Evolutionary conservation across 2,888 invertebrate genomes (phyloP).

Genomic region (Miltochrista miniata): DNA sequence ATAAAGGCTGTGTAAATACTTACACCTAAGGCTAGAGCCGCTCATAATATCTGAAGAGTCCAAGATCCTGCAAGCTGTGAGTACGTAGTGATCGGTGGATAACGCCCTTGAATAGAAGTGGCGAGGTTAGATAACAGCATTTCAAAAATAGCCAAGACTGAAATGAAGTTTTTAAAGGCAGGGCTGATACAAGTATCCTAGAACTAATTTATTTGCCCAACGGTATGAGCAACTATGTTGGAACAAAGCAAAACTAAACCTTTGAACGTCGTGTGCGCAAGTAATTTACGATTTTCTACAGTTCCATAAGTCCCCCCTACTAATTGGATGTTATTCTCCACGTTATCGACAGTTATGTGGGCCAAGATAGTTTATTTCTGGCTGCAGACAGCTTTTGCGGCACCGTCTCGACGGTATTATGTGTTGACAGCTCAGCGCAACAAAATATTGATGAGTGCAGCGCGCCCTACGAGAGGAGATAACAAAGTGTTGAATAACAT

Average conservation of each 20-base stretch:
- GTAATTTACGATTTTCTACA: slow-evolving; percentile 20
- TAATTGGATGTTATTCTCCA: slow-evolving; percentile 55
- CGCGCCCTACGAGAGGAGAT: slow-evolving; percentile 27
- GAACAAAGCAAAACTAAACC: slow-evolving; percentile 7
- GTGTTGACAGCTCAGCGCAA: slow-evolving; percentile 45
- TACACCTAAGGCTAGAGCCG: no score
- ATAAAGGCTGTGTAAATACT: no score
- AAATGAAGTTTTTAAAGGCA: no score
- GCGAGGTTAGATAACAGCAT: no score
- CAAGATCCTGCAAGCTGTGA: no score
- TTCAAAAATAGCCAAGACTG: no score
- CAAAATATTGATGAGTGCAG: slow-evolving; percentile 31
- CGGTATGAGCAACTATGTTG: not conserved
- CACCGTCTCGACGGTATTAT: slow-evolving; percentile 37
- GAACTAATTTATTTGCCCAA: no score
- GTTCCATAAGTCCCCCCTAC: slow-evolving; percentile 40
- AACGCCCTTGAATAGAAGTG: no score
- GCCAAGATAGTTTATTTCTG: slow-evolving; percentile 67
- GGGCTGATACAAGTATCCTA: no score
- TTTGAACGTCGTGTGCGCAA: slow-evolving; percentile 10
- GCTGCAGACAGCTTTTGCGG: slow-evolving; percentile 52
- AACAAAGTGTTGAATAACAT: slow-evolving; percentile 32
- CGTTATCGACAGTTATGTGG: slow-evolving; percentile 64
- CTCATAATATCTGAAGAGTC: no score
- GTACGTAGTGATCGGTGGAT: no score